Evolutionary conservation across 2,113 vertebrate species (phyloP).

Genomic region (Etheostoma spectabile): DNA sequence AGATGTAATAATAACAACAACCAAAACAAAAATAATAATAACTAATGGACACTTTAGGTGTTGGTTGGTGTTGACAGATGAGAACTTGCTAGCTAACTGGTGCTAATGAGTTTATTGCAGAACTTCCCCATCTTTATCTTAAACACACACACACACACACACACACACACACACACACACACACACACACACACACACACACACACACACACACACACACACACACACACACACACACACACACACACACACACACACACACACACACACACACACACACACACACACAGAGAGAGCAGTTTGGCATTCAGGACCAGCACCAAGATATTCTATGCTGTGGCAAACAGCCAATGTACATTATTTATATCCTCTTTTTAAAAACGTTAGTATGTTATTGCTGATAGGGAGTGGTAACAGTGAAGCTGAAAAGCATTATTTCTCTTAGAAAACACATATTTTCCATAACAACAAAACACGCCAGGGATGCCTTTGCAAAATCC

Average conservation of each 20-base stretch:
- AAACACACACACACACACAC: conserved; percentile 1
- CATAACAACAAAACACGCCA: neutral
- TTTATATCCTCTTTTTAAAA: neutral
- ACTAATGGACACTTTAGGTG: neutral
- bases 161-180: too few relatives aligned
- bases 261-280: too few relatives aligned
- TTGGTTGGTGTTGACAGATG: neutral
- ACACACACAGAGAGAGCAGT: neutral
- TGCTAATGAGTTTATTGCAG: neutral
- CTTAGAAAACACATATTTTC: neutral
- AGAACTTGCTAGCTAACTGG: neutral
- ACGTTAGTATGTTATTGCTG: neutral
- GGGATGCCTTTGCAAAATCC: conserved; percentile 7
- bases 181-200: too few relatives aligned
- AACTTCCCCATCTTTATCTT: neutral
- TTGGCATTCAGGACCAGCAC: neutral
- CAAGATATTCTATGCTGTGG: neutral
- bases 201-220: too few relatives aligned
- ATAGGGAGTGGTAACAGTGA: neutral
- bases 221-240: neutral
- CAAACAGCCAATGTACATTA: neutral
- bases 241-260: too few relatives aligned
- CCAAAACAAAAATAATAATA: neutral
- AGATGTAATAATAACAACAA: neutral
- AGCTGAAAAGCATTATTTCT: neutral